These are phyloP conservation scores for Cryptotermes secundus DNA, from an alignment of 1,140 invertebrate genomes.

Conservation along the genomic window DNA sequence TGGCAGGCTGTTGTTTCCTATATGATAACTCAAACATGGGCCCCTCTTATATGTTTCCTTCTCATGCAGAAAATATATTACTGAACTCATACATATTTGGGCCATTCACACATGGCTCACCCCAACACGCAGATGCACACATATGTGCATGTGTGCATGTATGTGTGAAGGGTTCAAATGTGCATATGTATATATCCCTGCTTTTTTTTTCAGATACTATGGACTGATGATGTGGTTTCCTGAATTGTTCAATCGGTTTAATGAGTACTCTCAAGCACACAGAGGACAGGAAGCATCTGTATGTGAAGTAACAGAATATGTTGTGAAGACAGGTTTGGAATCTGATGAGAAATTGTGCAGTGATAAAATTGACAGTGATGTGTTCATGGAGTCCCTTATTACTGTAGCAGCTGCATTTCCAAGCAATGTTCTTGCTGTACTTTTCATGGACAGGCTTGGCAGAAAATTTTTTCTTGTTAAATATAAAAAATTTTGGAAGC, in stretches of 20 bases:
- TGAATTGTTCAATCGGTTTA: conserved; percentile 83
- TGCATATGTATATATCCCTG: not conserved
- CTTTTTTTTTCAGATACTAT: conserved; percentile 64
- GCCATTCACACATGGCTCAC: conserved; percentile 10
- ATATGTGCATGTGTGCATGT: no score
- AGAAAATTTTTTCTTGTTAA: conserved; percentile 83
- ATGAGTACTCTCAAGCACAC: conserved; percentile 65
- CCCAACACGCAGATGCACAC: no score
- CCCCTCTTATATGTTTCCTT: no score
- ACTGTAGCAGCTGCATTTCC: conserved; percentile 81
- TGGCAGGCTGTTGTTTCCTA: no score
- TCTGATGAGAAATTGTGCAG: conserved; percentile 60
- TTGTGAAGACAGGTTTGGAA: conserved; percentile 63
- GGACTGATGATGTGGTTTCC: conserved; percentile 92
- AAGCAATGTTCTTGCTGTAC: conserved; percentile 78
- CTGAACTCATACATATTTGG: no score
- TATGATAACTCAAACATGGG: no score
- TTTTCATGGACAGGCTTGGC: conserved; percentile 75
- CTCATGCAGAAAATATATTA: no score
- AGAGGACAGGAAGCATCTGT: conserved; percentile 62
- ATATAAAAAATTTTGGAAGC: conserved; percentile 23
- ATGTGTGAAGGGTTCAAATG: no score
- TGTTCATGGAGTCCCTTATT: conserved; percentile 83
- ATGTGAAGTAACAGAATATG: conserved; percentile 73
- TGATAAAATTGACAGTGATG: conserved; percentile 69